Percentiles rank a stretch among this genome's conserved stretches.
phyloP scores from a whole-genome alignment of 1,140 invertebrate genomes.

The Vanessa atalanta region DNA sequence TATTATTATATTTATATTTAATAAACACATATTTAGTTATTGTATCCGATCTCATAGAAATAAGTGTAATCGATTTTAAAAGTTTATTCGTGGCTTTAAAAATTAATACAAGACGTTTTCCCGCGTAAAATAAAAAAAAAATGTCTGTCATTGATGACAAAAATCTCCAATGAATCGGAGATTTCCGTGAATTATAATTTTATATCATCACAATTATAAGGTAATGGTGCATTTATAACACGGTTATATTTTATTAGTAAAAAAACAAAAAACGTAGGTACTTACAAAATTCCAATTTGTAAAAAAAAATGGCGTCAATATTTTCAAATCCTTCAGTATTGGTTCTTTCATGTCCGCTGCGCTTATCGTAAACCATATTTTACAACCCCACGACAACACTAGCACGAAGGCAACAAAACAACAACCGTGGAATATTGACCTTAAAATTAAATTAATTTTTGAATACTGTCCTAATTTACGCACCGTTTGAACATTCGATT shows the following conservation, averaged over 20 bases:
- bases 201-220: too few species aligned
- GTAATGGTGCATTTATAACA: too few species aligned
- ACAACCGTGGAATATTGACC: conserved; percentile 15
- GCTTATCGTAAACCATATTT: conserved; percentile 35
- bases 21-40: too few species aligned
- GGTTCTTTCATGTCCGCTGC: conserved; percentile 29
- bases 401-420: conserved; percentile 13
- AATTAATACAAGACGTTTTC: too few species aligned
- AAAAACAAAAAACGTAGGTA: conserved; percentile 21
- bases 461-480: conserved; percentile 3
- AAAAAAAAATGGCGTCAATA: conserved; percentile 42
- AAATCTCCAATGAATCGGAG: too few species aligned
- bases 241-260: background rate
- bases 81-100: too few species aligned
- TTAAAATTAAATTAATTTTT: conserved; percentile 8
- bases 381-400: conserved; percentile 25
- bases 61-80: too few species aligned
- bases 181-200: too few species aligned
- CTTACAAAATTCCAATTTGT: conserved; percentile 68
- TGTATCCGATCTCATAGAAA: too few species aligned
- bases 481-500: conserved; percentile 9
- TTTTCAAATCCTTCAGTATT: conserved; percentile 34
- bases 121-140: too few species aligned
- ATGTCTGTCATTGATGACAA: too few species aligned
- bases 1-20: too few species aligned